Base-by-base conservation (phyloP, 2,888 invertebrate species). In the Kryphioiulus occultus region DNA sequence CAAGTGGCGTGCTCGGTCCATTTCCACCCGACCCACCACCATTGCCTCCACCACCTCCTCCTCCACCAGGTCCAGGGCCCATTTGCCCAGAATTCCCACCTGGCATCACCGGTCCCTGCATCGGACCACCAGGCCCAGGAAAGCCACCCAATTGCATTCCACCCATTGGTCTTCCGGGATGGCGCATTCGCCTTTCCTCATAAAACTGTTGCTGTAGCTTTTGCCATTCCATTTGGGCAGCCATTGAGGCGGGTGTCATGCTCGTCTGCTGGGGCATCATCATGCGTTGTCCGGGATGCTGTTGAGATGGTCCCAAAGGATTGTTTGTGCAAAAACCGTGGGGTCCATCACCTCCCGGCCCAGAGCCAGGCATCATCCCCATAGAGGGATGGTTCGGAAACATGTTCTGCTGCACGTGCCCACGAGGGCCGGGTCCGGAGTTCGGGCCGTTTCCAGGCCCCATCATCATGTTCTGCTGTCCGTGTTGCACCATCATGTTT, bases 171-270 rank as follows among this genome's bases (percentile, higher is more conserved):
- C 87, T 78, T 68, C 59, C 68, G 22, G 44, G 82, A 47, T 85
- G 68, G 1, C 32, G 85, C 82, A 82, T 32, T 30, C 53, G 22
- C 91, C 95, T 94, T 87, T 94, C 94, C 90, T 97, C 96, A 91
- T 95, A 95, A 92, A 96, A 96, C 92, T 97, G 96, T 91, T 96
- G 95, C 91, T 97, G 97, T 90, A 97, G 92, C 92, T 97, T 97
- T 90, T 96, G 96, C 98, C 98, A 98, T 91, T 98, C 97, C 92
- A 96, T 94, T 92, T 96, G 95, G 7, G 95, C 94, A 89, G 94
- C 92, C 59, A 93, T 92, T 68, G 91, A 90, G n/a, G 90, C 89
- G 26, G 89, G 89, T 88, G 90, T 89, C 88, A 90, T 90, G 87
- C 89, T 89, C 22, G 88, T 89, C 30, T 86, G 88, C 35, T 89